Percentiles rank a stretch among this genome's conserved stretches.
phyloP scores from a whole-genome alignment of 2,888 invertebrate species.

The Parnassius glacialis region DNA sequence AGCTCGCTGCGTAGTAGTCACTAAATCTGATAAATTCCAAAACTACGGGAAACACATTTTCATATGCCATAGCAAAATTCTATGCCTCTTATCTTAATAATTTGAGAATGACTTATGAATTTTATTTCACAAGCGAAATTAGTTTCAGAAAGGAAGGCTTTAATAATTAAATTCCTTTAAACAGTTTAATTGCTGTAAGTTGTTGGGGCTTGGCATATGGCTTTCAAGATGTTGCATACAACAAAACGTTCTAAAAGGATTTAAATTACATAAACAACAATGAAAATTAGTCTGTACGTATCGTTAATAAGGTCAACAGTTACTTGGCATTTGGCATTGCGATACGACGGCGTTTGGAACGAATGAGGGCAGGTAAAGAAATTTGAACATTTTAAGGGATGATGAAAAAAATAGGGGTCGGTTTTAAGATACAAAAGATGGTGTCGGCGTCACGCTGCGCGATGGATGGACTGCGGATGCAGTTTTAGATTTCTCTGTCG shows the following conservation, averaged over 20 bases:
- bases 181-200: constrained; percentile 55
- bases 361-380: constrained; percentile 73
- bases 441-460: constrained; percentile 76
- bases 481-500: constrained; percentile 69
- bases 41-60: constrained; percentile 72
- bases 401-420: constrained; percentile 74
- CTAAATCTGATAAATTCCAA: constrained; percentile 69
- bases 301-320: constrained; percentile 39
- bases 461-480: constrained; percentile 75
- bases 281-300: constrained; percentile 33
- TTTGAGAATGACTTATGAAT: constrained; percentile 46
- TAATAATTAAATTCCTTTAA: constrained; percentile 45
- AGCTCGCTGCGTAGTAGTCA: constrained; percentile 38
- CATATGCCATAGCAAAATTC: constrained; percentile 68
- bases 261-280: constrained; percentile 33
- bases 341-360: constrained; percentile 34
- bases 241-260: constrained; percentile 36
- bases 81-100: constrained; percentile 38
- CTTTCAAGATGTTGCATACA: constrained; percentile 74
- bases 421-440: constrained; percentile 71
- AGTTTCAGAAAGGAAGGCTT: constrained; percentile 31
- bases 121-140: constrained; percentile 37
- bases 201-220: constrained; percentile 71
- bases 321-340: constrained; percentile 13
- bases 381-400: constrained; percentile 78